Evolutionary conservation across 1,140 invertebrate genomes (phyloP).

Genomic region (Berghia stephanieae): DNA sequence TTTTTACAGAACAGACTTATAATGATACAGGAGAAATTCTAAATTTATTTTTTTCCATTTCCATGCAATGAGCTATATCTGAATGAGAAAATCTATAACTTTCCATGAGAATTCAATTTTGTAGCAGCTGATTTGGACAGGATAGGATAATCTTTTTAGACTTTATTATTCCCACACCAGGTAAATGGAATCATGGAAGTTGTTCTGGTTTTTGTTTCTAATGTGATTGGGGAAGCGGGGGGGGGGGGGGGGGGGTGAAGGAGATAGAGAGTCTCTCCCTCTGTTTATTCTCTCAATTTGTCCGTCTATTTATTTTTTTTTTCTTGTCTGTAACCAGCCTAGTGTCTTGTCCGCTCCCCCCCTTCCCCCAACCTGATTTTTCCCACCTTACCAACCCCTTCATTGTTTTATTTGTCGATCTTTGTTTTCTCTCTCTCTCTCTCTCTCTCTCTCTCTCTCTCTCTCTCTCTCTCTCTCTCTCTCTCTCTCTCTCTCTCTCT

Average conservation of each 20-base stretch:
- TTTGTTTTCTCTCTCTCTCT: conserved; percentile 13
- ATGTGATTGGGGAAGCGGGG: not conserved
- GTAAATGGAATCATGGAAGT: too few relatives aligned
- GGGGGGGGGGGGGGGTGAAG: too few relatives aligned
- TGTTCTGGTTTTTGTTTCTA: not conserved
- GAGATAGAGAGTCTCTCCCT: not conserved
- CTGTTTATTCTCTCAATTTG: not conserved
- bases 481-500: not conserved
- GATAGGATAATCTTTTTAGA: too few relatives aligned
- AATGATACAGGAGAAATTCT: too few relatives aligned
- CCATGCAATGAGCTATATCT: too few relatives aligned
- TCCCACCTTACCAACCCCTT: not conserved
- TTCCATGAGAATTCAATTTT: too few relatives aligned
- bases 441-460: not conserved
- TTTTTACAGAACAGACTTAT: too few relatives aligned
- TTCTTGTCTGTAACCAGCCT: not conserved
- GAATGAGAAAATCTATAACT: too few relatives aligned
- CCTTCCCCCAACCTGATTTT: not conserved
- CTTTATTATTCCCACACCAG: too few relatives aligned
- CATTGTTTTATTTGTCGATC: not conserved
- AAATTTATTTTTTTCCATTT: too few relatives aligned
- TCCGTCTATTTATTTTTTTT: not conserved
- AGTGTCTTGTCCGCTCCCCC: not conserved
- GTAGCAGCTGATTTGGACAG: too few relatives aligned
- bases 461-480: not conserved